Conservation (phyloP, 1,140 invertebrate species). For the Calosoma granatense region DNA sequence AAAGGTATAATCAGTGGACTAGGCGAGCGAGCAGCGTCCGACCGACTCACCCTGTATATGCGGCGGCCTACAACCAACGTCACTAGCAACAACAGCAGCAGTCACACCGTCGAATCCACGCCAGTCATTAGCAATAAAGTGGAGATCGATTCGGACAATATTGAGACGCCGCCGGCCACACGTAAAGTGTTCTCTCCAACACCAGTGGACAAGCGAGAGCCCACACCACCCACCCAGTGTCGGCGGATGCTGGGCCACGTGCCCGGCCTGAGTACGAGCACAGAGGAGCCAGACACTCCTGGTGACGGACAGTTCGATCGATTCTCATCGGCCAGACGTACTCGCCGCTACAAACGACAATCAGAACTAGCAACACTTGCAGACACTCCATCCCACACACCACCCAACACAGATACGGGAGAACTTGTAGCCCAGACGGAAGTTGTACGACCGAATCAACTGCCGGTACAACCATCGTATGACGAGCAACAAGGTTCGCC, state of each 20-base stretch:
- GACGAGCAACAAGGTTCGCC: conserved; percentile 22
- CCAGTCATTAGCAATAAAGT: conserved; percentile 50
- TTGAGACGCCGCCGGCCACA: conserved; percentile 76
- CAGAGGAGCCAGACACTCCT: conserved; percentile 35
- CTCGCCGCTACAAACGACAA: conserved; percentile 66
- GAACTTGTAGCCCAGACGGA: conserved; percentile 43
- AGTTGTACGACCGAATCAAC: conserved; percentile 38
- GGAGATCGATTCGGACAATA: conserved; percentile 83
- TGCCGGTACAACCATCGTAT: conserved; percentile 22
- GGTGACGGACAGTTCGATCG: conserved; percentile 73
- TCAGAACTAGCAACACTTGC: no score
- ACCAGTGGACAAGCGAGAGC: conserved; percentile 46
- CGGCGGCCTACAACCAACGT: no score
- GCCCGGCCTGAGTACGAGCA: conserved; percentile 25
- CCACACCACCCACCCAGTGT: conserved; percentile 33
- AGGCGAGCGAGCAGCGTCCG: conserved; percentile 35
- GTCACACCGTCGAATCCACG: conserved; percentile 9
- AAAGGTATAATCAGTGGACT: conserved; percentile 40
- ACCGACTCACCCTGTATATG: conserved; percentile 54
- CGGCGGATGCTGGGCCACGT: conserved; percentile 35
- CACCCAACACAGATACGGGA: conserved; percentile 43
- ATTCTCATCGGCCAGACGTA: conserved; percentile 68
- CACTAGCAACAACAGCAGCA: conserved; percentile 38
- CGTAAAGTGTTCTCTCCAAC: conserved; percentile 53
- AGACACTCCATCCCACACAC: no score